These are phyloP conservation scores for Acanthurus tractus DNA, from an alignment of 2,797 vertebrate genomes.

Conservation along the genomic window DNA sequence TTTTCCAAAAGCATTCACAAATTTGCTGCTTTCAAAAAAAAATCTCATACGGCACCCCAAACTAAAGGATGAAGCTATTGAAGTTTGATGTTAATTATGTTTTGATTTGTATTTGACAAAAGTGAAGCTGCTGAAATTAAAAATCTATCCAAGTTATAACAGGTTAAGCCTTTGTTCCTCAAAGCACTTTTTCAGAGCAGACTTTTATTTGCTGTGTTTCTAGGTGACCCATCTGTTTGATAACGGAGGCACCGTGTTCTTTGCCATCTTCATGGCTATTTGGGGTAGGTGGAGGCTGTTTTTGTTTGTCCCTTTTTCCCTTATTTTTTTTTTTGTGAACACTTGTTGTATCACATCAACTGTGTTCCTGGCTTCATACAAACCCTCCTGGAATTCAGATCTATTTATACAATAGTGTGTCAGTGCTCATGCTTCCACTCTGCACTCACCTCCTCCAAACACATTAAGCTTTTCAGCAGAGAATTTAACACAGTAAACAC, in stretches of 20 bases:
- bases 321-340: constrained; percentile 4
- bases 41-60: background rate
- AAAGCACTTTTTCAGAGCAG: background rate
- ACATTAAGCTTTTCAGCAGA: constrained; percentile 53
- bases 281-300: constrained; percentile 90
- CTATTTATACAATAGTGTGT: constrained; percentile 54
- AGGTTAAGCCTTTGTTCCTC: background rate
- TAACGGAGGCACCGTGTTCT: constrained; percentile 99
- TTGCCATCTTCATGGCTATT: constrained; percentile 99
- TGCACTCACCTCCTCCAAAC: constrained; percentile 55
- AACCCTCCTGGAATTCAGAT: constrained; percentile 45
- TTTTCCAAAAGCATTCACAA: too few species aligned
- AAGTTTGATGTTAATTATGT: background rate
- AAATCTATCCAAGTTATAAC: background rate
- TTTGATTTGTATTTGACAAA: background rate
- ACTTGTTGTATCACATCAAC: constrained; percentile 27
- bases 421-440: constrained; percentile 43
- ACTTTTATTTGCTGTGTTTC: constrained; percentile 49
- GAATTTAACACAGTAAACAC: constrained; percentile 47
- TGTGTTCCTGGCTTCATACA: constrained; percentile 18
- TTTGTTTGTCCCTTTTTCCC: constrained; percentile 27
- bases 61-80: background rate
- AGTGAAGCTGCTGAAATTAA: constrained; percentile 16
- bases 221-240: constrained; percentile 99
- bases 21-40: background rate